Evolutionary conservation across 2,797 vertebrate species (phyloP).

Genomic region (Pipistrellus pipistrellus): DNA sequence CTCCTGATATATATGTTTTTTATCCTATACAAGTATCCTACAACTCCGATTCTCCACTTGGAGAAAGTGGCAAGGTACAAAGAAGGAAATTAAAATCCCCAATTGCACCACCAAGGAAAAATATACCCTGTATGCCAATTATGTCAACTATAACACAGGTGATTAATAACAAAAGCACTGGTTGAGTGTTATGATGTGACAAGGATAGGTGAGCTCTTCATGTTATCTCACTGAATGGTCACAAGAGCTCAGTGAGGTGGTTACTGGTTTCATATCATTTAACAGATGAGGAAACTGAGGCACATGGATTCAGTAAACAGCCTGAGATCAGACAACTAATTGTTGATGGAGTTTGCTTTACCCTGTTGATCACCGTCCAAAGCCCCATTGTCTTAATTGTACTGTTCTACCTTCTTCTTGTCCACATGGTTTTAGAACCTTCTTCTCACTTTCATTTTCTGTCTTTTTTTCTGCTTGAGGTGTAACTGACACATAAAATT

Average conservation of each 20-base stretch:
- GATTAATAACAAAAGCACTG: neutral
- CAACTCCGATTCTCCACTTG: neutral
- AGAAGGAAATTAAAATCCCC: slow-evolving; percentile 27
- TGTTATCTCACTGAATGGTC: slow-evolving; percentile 16
- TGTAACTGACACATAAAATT: neutral
- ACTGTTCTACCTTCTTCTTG: neutral
- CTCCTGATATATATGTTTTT: neutral
- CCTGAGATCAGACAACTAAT: neutral
- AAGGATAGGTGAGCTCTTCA: neutral
- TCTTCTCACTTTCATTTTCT: neutral
- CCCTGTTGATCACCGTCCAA: neutral
- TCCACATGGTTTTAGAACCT: neutral
- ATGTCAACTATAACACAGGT: neutral
- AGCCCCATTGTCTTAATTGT: neutral
- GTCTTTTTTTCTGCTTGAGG: neutral
- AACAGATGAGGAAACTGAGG: neutral
- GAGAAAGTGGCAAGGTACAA: neutral
- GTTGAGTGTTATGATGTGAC: neutral
- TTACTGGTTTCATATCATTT: neutral
- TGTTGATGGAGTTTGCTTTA: neutral
- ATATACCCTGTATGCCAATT: neutral
- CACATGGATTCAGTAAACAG: neutral
- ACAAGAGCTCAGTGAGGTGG: neutral
- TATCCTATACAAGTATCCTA: neutral
- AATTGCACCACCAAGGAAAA: neutral